These are phyloP conservation scores for Micoletzkya japonica DNA, from an alignment of 2,888 invertebrate species.

Conservation along the genomic window DNA sequence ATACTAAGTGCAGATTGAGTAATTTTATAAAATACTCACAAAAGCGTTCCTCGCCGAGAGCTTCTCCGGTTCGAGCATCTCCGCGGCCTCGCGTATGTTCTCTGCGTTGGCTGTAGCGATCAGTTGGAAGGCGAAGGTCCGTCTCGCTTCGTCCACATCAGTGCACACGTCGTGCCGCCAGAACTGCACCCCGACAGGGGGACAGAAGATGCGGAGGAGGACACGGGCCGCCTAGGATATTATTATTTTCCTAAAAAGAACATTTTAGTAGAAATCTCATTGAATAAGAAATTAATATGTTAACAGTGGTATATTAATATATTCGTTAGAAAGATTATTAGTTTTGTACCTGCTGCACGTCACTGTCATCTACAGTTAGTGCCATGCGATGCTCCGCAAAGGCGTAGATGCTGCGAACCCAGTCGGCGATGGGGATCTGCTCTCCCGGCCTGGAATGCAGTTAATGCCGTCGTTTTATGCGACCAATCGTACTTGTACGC, in stretches of 20 bases:
- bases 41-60: constrained; percentile 26
- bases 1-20: not conserved
- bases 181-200: constrained; percentile 32
- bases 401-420: constrained; percentile 35
- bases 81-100: constrained; percentile 26
- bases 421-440: constrained; percentile 33
- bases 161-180: constrained; percentile 30
- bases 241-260: too few species aligned
- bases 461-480: not conserved
- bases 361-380: constrained; percentile 34
- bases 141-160: constrained; percentile 30
- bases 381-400: constrained; percentile 39
- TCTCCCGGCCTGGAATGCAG: not conserved
- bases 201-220: constrained; percentile 29
- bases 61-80: constrained; percentile 29
- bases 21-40: constrained; percentile 12
- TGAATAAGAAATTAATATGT: not conserved
- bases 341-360: constrained; percentile 34
- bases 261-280: not conserved
- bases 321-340: not conserved
- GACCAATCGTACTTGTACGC: constrained; percentile 17
- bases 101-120: constrained; percentile 28
- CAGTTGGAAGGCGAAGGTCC: constrained; percentile 31
- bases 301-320: not conserved
- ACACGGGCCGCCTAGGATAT: constrained; percentile 37